Conservation (phyloP, 2,797 vertebrate species). For the Propithecus perrieri region DNA sequence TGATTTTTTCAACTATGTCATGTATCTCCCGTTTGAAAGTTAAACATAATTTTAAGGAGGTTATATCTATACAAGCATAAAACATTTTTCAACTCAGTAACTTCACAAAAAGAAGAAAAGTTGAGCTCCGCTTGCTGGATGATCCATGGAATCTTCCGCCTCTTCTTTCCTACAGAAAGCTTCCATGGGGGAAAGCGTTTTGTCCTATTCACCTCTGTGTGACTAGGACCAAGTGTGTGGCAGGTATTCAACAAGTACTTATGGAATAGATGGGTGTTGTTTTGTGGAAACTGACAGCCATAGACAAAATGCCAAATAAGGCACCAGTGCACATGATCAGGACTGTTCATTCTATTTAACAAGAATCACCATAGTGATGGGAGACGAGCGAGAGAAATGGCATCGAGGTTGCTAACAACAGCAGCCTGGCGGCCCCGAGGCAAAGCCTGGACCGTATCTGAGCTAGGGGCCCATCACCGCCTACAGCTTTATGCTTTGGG, state of each 20-base stretch:
- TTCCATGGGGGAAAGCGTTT: neutral
- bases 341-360: conserved; percentile 61
- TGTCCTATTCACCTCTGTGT: neutral
- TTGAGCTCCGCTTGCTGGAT: neutral
- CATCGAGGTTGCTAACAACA: conserved; percentile 13
- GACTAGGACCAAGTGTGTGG: neutral
- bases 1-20: neutral
- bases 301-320: conserved; percentile 53
- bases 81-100: neutral
- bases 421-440: neutral
- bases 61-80: neutral
- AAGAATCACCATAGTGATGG: conserved; percentile 60
- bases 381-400: neutral
- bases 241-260: neutral
- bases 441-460: neutral
- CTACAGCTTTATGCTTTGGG: neutral
- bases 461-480: neutral
- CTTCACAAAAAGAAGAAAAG: neutral
- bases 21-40: neutral
- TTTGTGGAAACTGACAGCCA: conserved; percentile 51
- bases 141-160: neutral
- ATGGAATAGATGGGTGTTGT: neutral
- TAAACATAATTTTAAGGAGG: neutral
- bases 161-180: neutral
- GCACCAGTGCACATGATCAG: neutral